Percentiles rank a stretch among this genome's conserved stretches.
Conservation (phyloP, 2,888 invertebrate species). For the Dione vanillae region DNA sequence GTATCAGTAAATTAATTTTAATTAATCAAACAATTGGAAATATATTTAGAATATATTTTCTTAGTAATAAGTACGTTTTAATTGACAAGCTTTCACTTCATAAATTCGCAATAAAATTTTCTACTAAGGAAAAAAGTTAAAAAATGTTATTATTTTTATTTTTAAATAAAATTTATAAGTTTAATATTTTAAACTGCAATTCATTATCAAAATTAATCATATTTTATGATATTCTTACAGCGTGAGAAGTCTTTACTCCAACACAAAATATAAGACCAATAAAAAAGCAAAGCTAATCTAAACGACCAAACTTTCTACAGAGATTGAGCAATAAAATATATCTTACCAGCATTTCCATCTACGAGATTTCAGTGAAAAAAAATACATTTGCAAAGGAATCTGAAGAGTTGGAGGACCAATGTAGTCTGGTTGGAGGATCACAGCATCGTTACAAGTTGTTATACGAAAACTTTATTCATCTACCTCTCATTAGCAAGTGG, state of each 20-base stretch:
- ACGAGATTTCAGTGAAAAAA: slow-evolving; percentile 20
- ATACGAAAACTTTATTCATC: slow-evolving; percentile 39
- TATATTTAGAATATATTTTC: no score
- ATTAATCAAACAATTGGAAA: no score
- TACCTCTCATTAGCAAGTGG: slow-evolving; percentile 33
- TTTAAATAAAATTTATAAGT: not conserved
- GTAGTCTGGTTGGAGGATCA: slow-evolving; percentile 15
- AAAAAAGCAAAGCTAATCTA: slow-evolving; percentile 27
- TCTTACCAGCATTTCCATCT: slow-evolving; percentile 30
- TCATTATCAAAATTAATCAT: not conserved
- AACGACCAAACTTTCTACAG: slow-evolving; percentile 23
- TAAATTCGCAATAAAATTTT: no score
- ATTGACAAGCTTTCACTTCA: no score
- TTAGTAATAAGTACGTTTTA: no score
- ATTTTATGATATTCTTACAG: not conserved
- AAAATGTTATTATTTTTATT: no score
- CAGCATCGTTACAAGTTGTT: slow-evolving; percentile 35
- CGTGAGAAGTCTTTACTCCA: slow-evolving; percentile 4
- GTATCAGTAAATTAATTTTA: no score
- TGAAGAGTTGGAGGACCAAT: slow-evolving; percentile 34
- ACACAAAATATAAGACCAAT: slow-evolving; percentile 25
- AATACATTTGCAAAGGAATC: slow-evolving; percentile 31
- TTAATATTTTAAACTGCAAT: not conserved
- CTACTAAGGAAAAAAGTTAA: no score
- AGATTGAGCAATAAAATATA: slow-evolving; percentile 40